Evolutionary conservation across 2,797 vertebrate species (phyloP).

Genomic region (Helarctos malayanus): DNA sequence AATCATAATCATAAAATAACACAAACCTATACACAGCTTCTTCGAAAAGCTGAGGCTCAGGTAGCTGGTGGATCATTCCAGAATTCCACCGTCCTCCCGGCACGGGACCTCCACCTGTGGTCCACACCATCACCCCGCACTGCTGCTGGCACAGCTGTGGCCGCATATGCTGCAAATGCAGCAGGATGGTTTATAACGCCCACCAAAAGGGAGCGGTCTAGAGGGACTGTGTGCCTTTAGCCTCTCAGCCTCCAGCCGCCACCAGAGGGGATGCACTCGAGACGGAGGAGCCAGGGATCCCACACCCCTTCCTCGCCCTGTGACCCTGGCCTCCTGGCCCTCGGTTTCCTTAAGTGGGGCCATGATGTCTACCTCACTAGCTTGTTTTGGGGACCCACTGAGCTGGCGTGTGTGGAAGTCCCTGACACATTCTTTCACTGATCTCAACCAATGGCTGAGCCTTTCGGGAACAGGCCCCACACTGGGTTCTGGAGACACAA

Average conservation of each 20-base stretch:
- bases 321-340: background rate
- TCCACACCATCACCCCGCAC: accelerated
- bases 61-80: background rate
- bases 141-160: accelerated
- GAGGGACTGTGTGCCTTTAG: no score
- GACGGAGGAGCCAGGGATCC: background rate
- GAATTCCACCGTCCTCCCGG: background rate
- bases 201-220: accelerated
- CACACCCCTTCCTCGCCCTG: accelerated
- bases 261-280: background rate
- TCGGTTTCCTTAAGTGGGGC: background rate
- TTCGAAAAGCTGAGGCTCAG: background rate
- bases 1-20: background rate
- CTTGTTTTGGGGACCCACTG: background rate
- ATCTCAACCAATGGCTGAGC: background rate
- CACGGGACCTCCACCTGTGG: background rate
- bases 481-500: background rate
- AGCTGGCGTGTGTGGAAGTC: background rate
- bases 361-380: background rate
- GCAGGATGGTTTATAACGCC: background rate
- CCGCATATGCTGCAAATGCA: background rate
- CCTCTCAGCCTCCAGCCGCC: background rate
- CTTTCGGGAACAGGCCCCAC: accelerated
- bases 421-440: background rate
- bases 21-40: background rate